Conservation (phyloP, 2,888 invertebrate species). For the Trachelus tabidus region DNA sequence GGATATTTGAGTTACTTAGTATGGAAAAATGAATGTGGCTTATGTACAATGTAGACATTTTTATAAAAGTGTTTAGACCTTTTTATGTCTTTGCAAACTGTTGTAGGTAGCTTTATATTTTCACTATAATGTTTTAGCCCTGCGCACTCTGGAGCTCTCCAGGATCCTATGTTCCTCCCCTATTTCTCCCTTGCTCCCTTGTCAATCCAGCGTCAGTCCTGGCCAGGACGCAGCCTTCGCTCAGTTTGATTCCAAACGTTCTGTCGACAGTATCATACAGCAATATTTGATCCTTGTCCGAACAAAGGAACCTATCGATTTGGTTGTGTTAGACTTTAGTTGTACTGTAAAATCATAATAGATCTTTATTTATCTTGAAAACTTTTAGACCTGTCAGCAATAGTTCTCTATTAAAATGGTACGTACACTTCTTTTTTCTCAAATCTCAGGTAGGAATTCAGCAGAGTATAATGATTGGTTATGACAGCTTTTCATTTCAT, state of each 20-base stretch:
- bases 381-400: constrained; percentile 21
- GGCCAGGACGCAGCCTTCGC: constrained; percentile 60
- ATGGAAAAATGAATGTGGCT: neutral
- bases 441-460: constrained; percentile 55
- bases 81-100: constrained; percentile 5
- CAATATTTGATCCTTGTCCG: constrained; percentile 22
- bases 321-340: constrained; percentile 23
- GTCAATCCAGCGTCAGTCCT: constrained; percentile 58
- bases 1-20: neutral
- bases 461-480: constrained; percentile 55
- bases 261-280: constrained; percentile 48
- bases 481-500: constrained; percentile 64
- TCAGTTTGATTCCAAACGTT: constrained; percentile 60
- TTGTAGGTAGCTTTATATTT: constrained; percentile 3
- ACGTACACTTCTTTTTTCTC: constrained; percentile 47
- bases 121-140: constrained; percentile 19
- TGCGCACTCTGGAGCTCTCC: constrained; percentile 25
- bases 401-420: constrained; percentile 53
- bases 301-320: constrained; percentile 11
- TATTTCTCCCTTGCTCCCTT: constrained; percentile 39
- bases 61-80: neutral
- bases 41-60: neutral
- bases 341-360: constrained; percentile 35
- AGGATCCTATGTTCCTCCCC: constrained; percentile 49
- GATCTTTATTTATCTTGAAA: constrained; percentile 26